Conservation (phyloP, 2,888 invertebrate species). For the Zonitis immaculata region DNA sequence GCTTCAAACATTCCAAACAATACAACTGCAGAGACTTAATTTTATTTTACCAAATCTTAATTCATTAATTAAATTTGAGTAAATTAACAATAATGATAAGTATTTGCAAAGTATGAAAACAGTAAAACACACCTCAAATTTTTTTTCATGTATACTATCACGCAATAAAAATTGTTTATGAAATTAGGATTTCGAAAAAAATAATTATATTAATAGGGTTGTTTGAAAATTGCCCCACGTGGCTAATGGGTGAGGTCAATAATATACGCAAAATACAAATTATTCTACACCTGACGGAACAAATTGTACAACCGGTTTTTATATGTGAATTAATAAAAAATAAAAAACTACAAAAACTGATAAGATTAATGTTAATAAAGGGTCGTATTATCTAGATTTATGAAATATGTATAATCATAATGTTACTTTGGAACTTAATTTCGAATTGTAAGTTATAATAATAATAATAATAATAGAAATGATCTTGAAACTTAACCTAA, state of each 20-base stretch:
- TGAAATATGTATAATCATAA: not conserved
- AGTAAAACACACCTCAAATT: no score
- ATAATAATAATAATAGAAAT: not conserved
- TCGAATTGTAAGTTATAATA: not conserved
- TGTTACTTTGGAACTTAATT: not conserved
- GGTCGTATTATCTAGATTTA: not conserved
- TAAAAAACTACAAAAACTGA: not conserved
- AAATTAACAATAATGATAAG: not conserved
- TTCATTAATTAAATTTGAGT: not conserved
- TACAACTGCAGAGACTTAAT: not conserved
- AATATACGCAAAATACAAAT: not conserved
- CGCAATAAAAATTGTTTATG: not conserved
- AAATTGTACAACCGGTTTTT: not conserved
- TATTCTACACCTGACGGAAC: not conserved
- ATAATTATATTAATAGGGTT: not conserved
- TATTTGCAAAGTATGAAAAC: no score
- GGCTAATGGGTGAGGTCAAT: not conserved
- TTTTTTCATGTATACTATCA: not conserved
- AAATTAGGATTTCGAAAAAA: no score
- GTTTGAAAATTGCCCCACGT: not conserved
- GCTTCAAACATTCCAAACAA: not conserved
- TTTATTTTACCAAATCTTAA: not conserved
- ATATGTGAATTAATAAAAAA: not conserved
- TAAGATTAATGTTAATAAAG: not conserved
- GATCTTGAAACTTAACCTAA: slow-evolving; percentile 1